phyloP scores from a whole-genome alignment of 2,113 vertebrate species.

The Crotalus horridus region DNA sequence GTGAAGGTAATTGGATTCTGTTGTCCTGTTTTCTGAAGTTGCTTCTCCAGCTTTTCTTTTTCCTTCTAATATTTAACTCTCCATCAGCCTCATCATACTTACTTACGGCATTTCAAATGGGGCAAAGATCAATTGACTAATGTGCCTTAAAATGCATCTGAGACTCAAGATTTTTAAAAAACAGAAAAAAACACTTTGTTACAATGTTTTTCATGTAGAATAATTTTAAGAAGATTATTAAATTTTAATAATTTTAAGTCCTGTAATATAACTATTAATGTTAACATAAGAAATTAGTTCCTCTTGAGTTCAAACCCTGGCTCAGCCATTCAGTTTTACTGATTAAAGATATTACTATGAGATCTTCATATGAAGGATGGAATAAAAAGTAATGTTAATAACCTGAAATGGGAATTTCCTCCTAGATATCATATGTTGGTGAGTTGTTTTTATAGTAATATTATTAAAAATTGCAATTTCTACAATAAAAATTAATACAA shows the following conservation, averaged over 20 bases:
- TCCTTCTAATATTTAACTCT: neutral
- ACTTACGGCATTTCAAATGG: neutral
- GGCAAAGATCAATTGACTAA: conserved; percentile 10
- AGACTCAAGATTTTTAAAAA: neutral
- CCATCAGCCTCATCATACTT: neutral
- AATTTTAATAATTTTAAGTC: neutral
- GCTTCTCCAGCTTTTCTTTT: neutral
- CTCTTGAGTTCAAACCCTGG: neutral
- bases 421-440: neutral
- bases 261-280: neutral
- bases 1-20: neutral
- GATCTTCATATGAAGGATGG: neutral
- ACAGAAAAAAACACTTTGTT: neutral
- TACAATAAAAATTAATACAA: neutral
- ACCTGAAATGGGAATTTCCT: neutral
- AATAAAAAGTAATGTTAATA: neutral
- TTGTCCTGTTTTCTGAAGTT: neutral
- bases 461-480: neutral
- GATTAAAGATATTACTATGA: neutral
- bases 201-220: neutral
- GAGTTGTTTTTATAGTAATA: neutral
- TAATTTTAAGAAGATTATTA: neutral
- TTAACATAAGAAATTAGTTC: neutral
- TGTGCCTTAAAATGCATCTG: neutral
- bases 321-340: neutral